phyloP scores from a whole-genome alignment of 2,797 vertebrate genomes.

The Delichon dasypus region DNA sequence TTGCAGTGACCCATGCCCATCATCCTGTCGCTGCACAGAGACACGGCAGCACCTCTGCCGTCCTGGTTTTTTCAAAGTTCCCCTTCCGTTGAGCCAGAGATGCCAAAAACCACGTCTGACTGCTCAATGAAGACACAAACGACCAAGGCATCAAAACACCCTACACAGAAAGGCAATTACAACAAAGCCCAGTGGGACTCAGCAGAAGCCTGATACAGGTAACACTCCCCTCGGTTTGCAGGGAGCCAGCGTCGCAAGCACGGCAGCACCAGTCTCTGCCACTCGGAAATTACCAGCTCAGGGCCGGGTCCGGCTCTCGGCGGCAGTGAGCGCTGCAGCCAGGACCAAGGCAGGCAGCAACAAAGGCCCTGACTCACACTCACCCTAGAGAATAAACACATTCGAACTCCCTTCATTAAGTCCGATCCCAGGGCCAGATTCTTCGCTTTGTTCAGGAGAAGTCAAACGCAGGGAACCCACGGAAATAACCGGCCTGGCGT shows the following conservation, averaged over 20 bases:
- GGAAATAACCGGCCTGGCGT: not conserved
- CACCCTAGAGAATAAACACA: not conserved
- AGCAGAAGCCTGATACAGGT: not conserved
- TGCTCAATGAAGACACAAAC: not conserved
- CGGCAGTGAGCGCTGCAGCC: not conserved
- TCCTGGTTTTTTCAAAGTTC: not conserved
- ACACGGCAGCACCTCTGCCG: not conserved
- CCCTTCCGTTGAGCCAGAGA: not conserved
- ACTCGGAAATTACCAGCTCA: not conserved
- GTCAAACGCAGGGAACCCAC: not conserved
- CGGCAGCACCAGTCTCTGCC: not conserved
- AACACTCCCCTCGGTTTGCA: not conserved
- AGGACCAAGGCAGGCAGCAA: not conserved
- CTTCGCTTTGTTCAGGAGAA: not conserved
- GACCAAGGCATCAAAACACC: not conserved
- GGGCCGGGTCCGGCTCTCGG: not conserved
- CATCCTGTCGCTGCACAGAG: fast-evolving
- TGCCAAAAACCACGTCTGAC: not conserved
- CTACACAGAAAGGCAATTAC: not conserved
- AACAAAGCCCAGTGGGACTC: not conserved
- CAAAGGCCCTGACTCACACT: not conserved
- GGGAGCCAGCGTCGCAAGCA: not conserved
- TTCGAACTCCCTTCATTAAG: not conserved
- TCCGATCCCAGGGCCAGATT: not conserved
- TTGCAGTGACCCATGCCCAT: not conserved